These are phyloP conservation scores for Apis cerana DNA, from an alignment of 1,140 invertebrate genomes.

Conservation along the genomic window DNA sequence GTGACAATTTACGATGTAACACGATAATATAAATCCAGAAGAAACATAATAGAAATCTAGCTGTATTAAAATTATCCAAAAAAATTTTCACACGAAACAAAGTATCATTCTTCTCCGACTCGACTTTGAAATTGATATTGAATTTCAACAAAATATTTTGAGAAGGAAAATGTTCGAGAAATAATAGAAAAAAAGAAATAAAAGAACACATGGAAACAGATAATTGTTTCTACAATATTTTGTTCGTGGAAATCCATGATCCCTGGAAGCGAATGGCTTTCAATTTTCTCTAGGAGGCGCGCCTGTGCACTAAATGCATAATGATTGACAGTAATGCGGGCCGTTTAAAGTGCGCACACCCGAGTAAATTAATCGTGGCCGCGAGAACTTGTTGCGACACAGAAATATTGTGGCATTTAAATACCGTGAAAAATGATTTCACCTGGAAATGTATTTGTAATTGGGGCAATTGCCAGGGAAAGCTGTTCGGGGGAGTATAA, in stretches of 20 bases:
- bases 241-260: not conserved
- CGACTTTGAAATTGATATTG: not conserved
- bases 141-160: not conserved
- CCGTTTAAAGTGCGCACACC: not conserved
- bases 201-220: no score
- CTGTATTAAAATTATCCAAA: slow-evolving; percentile 6
- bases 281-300: slow-evolving; percentile 6
- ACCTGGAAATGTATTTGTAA: not conserved
- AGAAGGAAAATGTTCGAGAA: not conserved
- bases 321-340: slow-evolving; percentile 30
- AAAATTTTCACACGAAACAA: slow-evolving; percentile 19
- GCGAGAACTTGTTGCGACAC: slow-evolving; percentile 16
- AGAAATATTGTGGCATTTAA: slow-evolving; percentile 37
- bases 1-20: no score
- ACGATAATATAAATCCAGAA: not conserved
- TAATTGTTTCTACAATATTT: not conserved
- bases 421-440: slow-evolving; percentile 23
- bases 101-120: slow-evolving; percentile 7
- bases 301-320: not conserved
- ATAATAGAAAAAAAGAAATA: not conserved
- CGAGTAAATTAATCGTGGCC: slow-evolving; percentile 10
- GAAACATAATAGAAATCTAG: slow-evolving; percentile 7
- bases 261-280: slow-evolving; percentile 1
- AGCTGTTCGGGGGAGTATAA: not conserved
- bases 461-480: not conserved